These are phyloP conservation scores for Festucalex cinctus DNA, from an alignment of 2,113 vertebrate genomes.

Conservation along the genomic window DNA sequence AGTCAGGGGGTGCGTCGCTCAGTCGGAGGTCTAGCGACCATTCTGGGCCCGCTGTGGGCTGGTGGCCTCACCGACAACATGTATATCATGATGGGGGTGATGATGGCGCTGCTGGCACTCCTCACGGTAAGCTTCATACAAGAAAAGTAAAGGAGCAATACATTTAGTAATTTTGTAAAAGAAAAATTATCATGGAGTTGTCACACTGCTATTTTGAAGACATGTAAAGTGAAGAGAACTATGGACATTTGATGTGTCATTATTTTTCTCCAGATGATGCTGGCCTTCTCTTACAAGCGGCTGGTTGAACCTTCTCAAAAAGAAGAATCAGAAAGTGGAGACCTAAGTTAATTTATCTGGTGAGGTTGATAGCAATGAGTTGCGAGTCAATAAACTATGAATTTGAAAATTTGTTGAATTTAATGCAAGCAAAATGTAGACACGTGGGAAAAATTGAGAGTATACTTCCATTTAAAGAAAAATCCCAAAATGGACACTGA, in stretches of 20 bases:
- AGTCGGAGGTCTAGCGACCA: slow-evolving; percentile 80
- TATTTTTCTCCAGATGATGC: slow-evolving; percentile 68
- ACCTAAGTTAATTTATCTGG: slow-evolving; percentile 22
- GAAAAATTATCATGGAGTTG: neutral
- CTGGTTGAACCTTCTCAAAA: slow-evolving; percentile 65
- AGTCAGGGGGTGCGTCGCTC: slow-evolving; percentile 82
- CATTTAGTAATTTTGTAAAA: neutral
- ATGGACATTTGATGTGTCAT: neutral
- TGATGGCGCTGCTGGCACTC: slow-evolving; percentile 75
- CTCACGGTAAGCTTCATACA: slow-evolving; percentile 67
- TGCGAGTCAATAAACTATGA: neutral
- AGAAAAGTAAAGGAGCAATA: neutral
- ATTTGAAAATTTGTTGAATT: neutral
- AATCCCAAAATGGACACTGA: neutral
- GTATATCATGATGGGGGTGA: slow-evolving; percentile 80
- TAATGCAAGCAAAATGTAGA: neutral
- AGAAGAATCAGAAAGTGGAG: slow-evolving; percentile 36
- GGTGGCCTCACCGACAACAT: slow-evolving; percentile 75
- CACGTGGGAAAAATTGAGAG: neutral
- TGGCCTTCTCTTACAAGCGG: slow-evolving; percentile 72
- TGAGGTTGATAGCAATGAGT: slow-evolving; percentile 1
- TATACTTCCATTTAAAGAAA: neutral
- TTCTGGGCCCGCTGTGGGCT: slow-evolving; percentile 82
- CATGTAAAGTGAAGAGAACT: neutral
- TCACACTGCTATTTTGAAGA: neutral